Percentiles rank a stretch among this genome's conserved stretches.
phyloP scores from a whole-genome alignment of 2,113 vertebrate genomes.

The Saguinus midas region DNA sequence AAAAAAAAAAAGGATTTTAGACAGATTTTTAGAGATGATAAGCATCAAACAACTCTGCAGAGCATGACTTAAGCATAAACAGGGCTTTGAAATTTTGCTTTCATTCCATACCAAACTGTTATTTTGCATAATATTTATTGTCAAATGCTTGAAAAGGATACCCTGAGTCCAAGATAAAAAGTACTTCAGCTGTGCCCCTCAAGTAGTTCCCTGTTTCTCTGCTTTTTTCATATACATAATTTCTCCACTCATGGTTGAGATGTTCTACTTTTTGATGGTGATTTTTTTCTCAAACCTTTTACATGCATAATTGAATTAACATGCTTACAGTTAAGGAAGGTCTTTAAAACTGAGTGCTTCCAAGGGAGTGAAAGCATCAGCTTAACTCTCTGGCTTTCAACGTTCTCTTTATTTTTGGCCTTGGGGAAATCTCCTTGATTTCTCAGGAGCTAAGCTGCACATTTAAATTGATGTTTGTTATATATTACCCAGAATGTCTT shows the following conservation, averaged over 20 bases:
- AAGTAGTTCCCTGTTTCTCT: neutral
- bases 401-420: neutral
- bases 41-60: neutral
- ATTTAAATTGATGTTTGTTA: neutral
- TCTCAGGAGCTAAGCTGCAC: neutral
- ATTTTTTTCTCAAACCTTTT: constrained; percentile 15
- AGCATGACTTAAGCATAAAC: neutral
- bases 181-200: neutral
- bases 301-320: neutral
- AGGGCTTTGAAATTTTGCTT: neutral
- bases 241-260: neutral
- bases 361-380: neutral
- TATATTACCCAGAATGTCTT: neutral
- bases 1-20: neutral
- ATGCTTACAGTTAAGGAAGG: neutral
- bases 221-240: neutral
- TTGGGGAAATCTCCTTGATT: neutral
- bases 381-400: neutral
- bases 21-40: neutral
- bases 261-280: neutral
- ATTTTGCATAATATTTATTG: neutral
- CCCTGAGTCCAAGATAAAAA: neutral
- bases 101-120: neutral
- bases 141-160: neutral
- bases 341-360: neutral